Conservation (phyloP, 1,140 invertebrate genomes). For the Drosophila oshimai region DNA sequence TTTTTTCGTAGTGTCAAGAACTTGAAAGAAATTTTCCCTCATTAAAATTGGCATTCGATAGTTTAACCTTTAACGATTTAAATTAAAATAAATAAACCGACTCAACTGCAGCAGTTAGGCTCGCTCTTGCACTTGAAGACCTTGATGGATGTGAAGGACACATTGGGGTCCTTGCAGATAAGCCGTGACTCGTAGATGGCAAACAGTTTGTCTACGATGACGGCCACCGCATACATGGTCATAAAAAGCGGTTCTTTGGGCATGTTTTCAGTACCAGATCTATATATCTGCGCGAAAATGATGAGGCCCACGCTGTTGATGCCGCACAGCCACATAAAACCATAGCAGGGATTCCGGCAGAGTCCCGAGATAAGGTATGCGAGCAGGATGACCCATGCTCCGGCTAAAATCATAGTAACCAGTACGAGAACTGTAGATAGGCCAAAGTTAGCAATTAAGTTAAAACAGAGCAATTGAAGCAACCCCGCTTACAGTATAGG, state of each 20-base stretch:
- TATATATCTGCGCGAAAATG: not conserved
- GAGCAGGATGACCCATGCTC: not conserved
- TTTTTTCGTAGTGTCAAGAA: too few relatives aligned
- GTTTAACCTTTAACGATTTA: too few relatives aligned
- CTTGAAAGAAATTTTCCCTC: too few relatives aligned
- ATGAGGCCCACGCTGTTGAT: slow-evolving; percentile 15
- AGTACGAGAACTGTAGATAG: slow-evolving; percentile 17
- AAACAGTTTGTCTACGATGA: slow-evolving; percentile 36
- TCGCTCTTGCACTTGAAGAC: slow-evolving; percentile 11
- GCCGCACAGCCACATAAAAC: not conserved
- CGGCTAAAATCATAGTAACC: not conserved
- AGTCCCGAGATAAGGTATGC: slow-evolving; percentile 17
- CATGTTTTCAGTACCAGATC: not conserved
- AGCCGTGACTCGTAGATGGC: slow-evolving; percentile 1
- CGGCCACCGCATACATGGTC: slow-evolving; percentile 22
- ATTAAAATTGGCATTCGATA: too few relatives aligned
- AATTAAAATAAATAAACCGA: too few relatives aligned
- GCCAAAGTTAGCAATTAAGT: too few relatives aligned
- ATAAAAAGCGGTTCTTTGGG: not conserved
- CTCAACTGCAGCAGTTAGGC: slow-evolving; percentile 63
- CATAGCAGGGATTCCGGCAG: not conserved
- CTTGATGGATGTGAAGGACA: slow-evolving; percentile 37
- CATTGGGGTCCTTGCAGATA: slow-evolving; percentile 20
- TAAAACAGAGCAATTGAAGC: too few relatives aligned
- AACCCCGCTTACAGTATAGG: not conserved